Evolutionary conservation across 2,888 invertebrate species (phyloP).

Genomic region (Brachynemurus nebulosus): DNA sequence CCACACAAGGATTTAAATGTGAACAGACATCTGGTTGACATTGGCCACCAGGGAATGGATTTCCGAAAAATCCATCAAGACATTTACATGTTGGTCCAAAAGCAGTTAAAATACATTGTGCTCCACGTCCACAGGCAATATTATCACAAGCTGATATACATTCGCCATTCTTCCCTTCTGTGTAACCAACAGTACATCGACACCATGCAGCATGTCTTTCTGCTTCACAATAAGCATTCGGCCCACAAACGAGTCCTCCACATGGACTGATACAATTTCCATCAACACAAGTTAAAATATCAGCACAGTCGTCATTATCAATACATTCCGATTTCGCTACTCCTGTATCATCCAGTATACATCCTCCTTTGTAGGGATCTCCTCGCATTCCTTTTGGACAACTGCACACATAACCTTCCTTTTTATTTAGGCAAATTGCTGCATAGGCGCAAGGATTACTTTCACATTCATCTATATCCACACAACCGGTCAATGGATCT

Average conservation of each 20-base stretch:
- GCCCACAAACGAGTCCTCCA: slow-evolving; percentile 59
- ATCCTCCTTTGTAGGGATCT: slow-evolving; percentile 74
- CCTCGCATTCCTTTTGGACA: slow-evolving; percentile 74
- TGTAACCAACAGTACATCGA: slow-evolving; percentile 69
- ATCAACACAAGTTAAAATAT: slow-evolving; percentile 62
- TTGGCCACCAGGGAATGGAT: slow-evolving; percentile 82
- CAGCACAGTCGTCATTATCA: slow-evolving; percentile 63
- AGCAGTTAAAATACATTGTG: slow-evolving; percentile 72
- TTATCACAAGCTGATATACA: slow-evolving; percentile 71
- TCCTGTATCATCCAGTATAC: slow-evolving; percentile 41
- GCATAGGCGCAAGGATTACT: slow-evolving; percentile 74
- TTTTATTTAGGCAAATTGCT: slow-evolving; percentile 77
- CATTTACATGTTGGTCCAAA: slow-evolving; percentile 81
- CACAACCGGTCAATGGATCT: slow-evolving; percentile 70
- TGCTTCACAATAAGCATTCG: slow-evolving; percentile 76
- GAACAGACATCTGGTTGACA: slow-evolving; percentile 76
- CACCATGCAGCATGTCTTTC: slow-evolving; percentile 83
- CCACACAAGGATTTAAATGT: slow-evolving; percentile 57
- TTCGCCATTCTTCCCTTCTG: slow-evolving; percentile 63
- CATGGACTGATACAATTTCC: slow-evolving; percentile 75
- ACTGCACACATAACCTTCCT: slow-evolving; percentile 73
- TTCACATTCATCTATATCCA: slow-evolving; percentile 75
- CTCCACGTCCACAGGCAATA: slow-evolving; percentile 66
- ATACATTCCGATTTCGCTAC: slow-evolving; percentile 51
- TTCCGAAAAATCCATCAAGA: slow-evolving; percentile 71